A percentile compares a stretch with the other conserved stretches of the same genome.
Evolutionary conservation across 1,140 invertebrate genomes (phyloP).

Genomic region (Harpegnathos saltator): DNA sequence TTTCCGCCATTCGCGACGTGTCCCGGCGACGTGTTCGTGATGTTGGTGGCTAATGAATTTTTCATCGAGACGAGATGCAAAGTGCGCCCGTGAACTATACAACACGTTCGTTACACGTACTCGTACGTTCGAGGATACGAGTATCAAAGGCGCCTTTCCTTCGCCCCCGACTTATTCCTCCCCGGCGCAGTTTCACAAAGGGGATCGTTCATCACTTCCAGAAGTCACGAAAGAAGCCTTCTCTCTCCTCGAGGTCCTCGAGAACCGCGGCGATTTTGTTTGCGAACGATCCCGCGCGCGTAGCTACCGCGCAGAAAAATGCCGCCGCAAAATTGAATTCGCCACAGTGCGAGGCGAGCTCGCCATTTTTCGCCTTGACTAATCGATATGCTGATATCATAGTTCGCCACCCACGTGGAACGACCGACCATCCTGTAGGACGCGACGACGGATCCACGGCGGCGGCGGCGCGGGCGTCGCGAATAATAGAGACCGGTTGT

Average conservation of each 20-base stretch:
- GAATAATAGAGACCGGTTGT: slow-evolving; percentile 46
- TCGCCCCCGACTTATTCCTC: slow-evolving; percentile 30
- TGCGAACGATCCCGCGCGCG: slow-evolving; percentile 47
- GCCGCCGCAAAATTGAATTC: slow-evolving; percentile 57
- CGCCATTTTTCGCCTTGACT: slow-evolving; percentile 54
- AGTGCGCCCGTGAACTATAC: slow-evolving; percentile 82
- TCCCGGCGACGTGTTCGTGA: not conserved
- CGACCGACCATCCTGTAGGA: slow-evolving; percentile 6
- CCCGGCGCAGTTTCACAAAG: slow-evolving; percentile 63
- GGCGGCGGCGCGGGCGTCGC: no score
- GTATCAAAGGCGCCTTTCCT: slow-evolving; percentile 70
- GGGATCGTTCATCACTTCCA: slow-evolving; percentile 78
- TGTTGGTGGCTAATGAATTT: slow-evolving; percentile 78
- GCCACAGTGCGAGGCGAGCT: slow-evolving; percentile 36
- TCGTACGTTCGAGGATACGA: slow-evolving; percentile 74
- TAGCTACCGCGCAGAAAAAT: slow-evolving; percentile 42
- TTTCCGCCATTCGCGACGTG: slow-evolving; percentile 54
- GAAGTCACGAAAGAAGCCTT: slow-evolving; percentile 74
- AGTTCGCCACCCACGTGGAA: slow-evolving; percentile 44
- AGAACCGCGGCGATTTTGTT: slow-evolving; percentile 47
- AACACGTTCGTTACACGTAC: slow-evolving; percentile 81
- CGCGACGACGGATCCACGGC: slow-evolving; percentile 23
- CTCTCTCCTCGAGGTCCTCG: not conserved
- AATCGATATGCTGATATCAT: slow-evolving; percentile 52
- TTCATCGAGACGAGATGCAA: slow-evolving; percentile 81